These are phyloP conservation scores for Neogale vison DNA, from an alignment of 2,113 vertebrate genomes.

Conservation along the genomic window DNA sequence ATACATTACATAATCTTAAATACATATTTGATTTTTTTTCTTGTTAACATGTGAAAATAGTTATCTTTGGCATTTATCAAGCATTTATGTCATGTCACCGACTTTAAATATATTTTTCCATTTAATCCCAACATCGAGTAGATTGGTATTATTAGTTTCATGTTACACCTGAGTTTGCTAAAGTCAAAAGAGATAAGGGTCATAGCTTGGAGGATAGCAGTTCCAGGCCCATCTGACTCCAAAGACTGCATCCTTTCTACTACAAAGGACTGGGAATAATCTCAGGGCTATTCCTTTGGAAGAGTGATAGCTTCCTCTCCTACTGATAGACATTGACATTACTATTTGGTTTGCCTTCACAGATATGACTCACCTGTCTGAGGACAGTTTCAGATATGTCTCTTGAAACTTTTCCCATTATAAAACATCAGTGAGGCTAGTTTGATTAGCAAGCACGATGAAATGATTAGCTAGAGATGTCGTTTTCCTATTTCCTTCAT, in stretches of 20 bases:
- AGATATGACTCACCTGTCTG: background rate
- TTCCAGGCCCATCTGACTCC: background rate
- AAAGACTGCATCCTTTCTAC: background rate
- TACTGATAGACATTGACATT: background rate
- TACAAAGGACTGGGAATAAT: background rate
- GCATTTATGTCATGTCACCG: background rate
- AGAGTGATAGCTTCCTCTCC: background rate
- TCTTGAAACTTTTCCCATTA: background rate
- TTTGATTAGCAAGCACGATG: background rate
- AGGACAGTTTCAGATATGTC: background rate
- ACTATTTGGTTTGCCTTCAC: background rate
- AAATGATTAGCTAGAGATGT: background rate
- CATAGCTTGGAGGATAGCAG: background rate
- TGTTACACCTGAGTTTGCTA: background rate
- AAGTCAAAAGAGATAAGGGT: background rate
- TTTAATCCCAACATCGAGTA: background rate
- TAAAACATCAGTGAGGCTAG: background rate
- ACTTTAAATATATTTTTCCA: background rate
- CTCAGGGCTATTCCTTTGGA: background rate
- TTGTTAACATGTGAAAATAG: background rate
- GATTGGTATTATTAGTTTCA: background rate
- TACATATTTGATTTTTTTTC: background rate
- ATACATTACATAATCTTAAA: background rate
- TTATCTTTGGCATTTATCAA: background rate
- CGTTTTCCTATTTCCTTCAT: background rate